Percentiles rank a stretch among this genome's conserved stretches.
phyloP scores from a whole-genome alignment of 2,797 vertebrate species.

The Austrolebias charrua region DNA sequence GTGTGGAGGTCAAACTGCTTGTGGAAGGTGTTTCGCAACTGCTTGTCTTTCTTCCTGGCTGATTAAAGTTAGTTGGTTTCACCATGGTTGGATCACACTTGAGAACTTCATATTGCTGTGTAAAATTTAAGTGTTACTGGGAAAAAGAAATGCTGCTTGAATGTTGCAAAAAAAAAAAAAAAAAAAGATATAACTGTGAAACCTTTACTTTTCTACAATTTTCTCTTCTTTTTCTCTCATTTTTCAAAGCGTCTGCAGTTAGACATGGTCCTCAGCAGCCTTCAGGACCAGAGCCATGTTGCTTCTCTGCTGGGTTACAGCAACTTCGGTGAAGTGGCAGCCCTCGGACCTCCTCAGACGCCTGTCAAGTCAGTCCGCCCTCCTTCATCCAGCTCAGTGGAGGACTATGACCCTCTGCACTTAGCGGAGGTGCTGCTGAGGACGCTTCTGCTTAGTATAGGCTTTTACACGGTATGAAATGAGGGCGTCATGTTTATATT shows the following conservation, averaged over 20 bases:
- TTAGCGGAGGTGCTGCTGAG: constrained; percentile 83
- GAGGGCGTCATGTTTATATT: background rate
- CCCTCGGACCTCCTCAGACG: constrained; percentile 63
- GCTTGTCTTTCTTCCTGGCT: constrained; percentile 2
- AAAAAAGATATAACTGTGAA: constrained; percentile 33
- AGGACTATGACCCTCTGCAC: constrained; percentile 77
- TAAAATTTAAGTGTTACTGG: constrained; percentile 34
- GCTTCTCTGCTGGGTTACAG: constrained; percentile 84
- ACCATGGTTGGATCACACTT: constrained; percentile 15
- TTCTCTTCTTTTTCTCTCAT: constrained; percentile 11
- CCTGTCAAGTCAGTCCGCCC: constrained; percentile 55
- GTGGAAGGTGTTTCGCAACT: background rate
- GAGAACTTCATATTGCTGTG: constrained; percentile 2
- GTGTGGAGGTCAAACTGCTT: background rate
- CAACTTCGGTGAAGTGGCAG: constrained; percentile 76
- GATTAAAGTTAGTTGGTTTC: constrained; percentile 16
- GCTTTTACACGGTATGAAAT: constrained; percentile 81
- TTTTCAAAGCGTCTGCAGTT: constrained; percentile 80
- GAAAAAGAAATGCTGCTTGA: constrained; percentile 18
- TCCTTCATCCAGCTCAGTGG: constrained; percentile 63
- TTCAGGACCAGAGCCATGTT: constrained; percentile 85
- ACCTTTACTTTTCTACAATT: background rate
- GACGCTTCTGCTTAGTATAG: constrained; percentile 82
- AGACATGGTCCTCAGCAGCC: constrained; percentile 85
- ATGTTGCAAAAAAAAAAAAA: constrained; percentile 15